These are phyloP conservation scores for Todiramphus chloris DNA, from an alignment of 2,113 vertebrate genomes.

Conservation along the genomic window DNA sequence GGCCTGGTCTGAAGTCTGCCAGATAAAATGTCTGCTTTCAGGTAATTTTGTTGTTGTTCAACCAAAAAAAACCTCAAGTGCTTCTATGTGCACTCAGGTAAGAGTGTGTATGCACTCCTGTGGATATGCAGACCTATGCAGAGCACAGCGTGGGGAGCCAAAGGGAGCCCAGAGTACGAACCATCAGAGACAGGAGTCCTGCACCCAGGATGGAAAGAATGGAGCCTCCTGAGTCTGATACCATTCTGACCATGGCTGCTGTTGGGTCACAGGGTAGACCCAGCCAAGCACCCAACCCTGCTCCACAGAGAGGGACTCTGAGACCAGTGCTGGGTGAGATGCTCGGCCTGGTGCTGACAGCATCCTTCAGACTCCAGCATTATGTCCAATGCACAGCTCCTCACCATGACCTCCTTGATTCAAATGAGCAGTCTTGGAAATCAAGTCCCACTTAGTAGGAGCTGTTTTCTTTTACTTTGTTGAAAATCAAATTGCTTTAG, in stretches of 20 bases:
- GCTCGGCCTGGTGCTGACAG: neutral
- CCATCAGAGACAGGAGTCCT: neutral
- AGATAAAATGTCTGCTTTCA: neutral
- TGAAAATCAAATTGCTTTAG: neutral
- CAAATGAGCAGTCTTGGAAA: neutral
- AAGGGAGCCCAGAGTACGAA: neutral
- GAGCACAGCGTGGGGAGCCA: neutral
- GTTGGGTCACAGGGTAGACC: neutral
- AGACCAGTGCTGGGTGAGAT: neutral
- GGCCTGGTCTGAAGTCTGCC: neutral
- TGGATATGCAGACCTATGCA: neutral
- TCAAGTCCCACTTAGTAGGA: neutral
- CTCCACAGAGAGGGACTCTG: neutral
- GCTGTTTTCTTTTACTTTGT: neutral
- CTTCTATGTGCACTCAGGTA: neutral
- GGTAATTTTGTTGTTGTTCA: neutral
- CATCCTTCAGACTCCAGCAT: neutral
- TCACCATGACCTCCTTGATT: neutral
- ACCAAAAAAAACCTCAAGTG: neutral
- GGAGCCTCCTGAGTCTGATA: rapidly evolving
- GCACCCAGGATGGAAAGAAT: neutral
- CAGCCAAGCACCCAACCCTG: neutral
- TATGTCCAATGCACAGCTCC: neutral
- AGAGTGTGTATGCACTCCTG: neutral
- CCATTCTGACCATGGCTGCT: rapidly evolving